A percentile compares a stretch with the other conserved stretches of the same genome.
Conservation (phyloP, 2,888 invertebrate species). For the Eulithis testata region DNA sequence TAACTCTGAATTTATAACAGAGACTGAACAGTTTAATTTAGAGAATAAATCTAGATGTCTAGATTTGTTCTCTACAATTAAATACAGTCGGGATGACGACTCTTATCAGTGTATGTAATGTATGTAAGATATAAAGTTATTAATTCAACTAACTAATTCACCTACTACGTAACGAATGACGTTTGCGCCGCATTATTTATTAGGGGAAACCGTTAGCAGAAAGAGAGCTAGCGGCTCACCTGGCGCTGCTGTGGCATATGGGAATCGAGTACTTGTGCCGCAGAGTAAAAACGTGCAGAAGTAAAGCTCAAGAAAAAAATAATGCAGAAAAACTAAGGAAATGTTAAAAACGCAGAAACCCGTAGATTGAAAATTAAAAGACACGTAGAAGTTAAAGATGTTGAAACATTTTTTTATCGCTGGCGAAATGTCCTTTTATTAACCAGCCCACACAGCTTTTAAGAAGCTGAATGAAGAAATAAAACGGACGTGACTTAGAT, state of each 20-base stretch:
- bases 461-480: conserved; percentile 14
- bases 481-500: conserved; percentile 13
- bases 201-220: conserved; percentile 67
- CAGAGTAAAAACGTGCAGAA: conserved; percentile 16
- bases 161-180: conserved; percentile 47
- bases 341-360: background rate
- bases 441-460: conserved; percentile 12
- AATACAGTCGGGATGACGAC: too few species aligned
- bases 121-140: too few species aligned
- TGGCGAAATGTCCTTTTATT: background rate
- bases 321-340: background rate
- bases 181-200: conserved; percentile 59
- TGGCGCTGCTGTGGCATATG: conserved; percentile 37
- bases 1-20: too few species aligned
- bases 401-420: too few species aligned
- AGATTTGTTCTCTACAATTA: too few species aligned
- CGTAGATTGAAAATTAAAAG: background rate
- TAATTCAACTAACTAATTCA: conserved; percentile 21
- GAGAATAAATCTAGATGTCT: too few species aligned
- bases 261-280: conserved; percentile 25
- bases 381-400: background rate
- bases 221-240: conserved; percentile 44
- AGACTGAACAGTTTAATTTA: too few species aligned
- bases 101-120: too few species aligned
- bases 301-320: background rate